These are phyloP conservation scores for Temnothorax curvispinosus DNA, from an alignment of 1,140 invertebrate species.

Conservation along the genomic window DNA sequence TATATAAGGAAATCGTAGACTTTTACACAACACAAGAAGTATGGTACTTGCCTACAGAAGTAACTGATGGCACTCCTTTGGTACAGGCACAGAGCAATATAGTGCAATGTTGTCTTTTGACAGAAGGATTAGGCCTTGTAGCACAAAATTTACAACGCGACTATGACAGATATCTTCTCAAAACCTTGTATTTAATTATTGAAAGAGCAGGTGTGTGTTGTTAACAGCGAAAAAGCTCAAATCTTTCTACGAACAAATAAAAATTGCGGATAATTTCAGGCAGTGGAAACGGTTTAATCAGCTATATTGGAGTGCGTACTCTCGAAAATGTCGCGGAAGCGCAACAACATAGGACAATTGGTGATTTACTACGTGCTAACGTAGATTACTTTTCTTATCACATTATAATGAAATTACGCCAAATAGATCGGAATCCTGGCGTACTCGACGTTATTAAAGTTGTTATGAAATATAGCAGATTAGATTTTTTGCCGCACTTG, in stretches of 20 bases:
- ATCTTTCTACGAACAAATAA: neutral
- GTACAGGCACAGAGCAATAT: constrained; percentile 87
- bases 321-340: constrained; percentile 86
- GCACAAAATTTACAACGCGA: constrained; percentile 83
- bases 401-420: constrained; percentile 87
- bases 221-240: constrained; percentile 18
- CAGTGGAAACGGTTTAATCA: constrained; percentile 86
- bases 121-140: constrained; percentile 88
- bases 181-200: constrained; percentile 89
- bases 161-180: constrained; percentile 87
- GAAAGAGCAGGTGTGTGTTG: constrained; percentile 88
- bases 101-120: constrained; percentile 87
- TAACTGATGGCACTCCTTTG: constrained; percentile 80
- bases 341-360: constrained; percentile 84
- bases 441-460: constrained; percentile 88
- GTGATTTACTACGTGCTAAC: constrained; percentile 87
- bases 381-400: constrained; percentile 90
- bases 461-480: constrained; percentile 88
- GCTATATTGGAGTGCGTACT: constrained; percentile 86
- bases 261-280: constrained; percentile 81
- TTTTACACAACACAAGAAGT: constrained; percentile 86
- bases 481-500: constrained; percentile 87
- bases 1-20: constrained; percentile 85
- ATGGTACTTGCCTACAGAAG: constrained; percentile 87
- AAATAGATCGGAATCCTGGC: constrained; percentile 84